Evolutionary conservation across 2,113 vertebrate species (phyloP).

Genomic region (Sakesphorus luctuosus): DNA sequence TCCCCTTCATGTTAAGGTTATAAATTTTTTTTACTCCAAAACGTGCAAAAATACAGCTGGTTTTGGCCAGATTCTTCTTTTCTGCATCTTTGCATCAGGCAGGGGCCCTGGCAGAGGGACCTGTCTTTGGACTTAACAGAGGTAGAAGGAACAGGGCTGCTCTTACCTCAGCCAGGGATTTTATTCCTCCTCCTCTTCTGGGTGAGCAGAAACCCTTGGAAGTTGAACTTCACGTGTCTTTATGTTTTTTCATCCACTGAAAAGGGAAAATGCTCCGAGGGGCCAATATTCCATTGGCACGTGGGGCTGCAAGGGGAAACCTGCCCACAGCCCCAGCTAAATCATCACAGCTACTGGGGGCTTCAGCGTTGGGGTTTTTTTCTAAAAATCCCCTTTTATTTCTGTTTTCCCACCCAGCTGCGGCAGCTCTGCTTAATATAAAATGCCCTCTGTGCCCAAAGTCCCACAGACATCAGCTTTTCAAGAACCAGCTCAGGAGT

Average conservation of each 20-base stretch:
- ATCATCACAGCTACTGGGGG: background rate
- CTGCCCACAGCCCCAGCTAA: background rate
- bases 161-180: background rate
- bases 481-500: background rate
- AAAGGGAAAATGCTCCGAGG: background rate
- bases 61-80: background rate
- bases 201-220: constrained; percentile 10
- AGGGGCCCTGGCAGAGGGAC: background rate
- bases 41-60: background rate
- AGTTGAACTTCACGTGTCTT: background rate
- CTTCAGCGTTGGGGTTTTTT: background rate
- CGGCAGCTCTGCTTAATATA: background rate
- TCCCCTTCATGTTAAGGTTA: background rate
- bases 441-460: no score
- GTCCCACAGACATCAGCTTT: background rate
- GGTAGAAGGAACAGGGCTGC: background rate
- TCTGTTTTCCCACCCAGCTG: background rate
- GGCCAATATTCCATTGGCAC: constrained; percentile 57
- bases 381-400: background rate
- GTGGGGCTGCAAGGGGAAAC: background rate
- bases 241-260: background rate
- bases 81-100: background rate
- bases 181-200: background rate
- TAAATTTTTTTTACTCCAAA: background rate
- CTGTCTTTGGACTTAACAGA: background rate